A percentile compares a stretch with the other conserved stretches of the same genome.
These are phyloP conservation scores for Chaenodraco wilsoni DNA, from an alignment of 2,797 vertebrate genomes.

Conservation along the genomic window DNA sequence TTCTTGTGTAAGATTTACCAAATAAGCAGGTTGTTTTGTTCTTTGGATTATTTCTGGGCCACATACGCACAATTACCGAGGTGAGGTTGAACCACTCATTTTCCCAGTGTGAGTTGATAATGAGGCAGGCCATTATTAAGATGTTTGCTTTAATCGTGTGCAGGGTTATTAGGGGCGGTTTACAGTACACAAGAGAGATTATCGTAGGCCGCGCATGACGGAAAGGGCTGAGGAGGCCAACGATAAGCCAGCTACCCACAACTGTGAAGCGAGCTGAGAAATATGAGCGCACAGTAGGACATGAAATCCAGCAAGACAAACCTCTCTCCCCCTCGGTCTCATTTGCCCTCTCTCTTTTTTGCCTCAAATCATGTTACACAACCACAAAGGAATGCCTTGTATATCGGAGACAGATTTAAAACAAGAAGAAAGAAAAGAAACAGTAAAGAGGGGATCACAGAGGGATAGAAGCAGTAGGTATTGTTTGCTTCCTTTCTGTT, in stretches of 20 bases:
- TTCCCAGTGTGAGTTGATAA: constrained; percentile 68
- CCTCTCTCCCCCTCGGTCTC: constrained; percentile 34
- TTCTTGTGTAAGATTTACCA: neutral
- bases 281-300: constrained; percentile 65
- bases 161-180: constrained; percentile 73
- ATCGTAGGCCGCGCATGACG: constrained; percentile 68
- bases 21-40: constrained; percentile 24
- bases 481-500: constrained; percentile 46
- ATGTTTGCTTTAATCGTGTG: constrained; percentile 76
- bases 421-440: constrained; percentile 45
- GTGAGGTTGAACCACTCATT: constrained; percentile 40
- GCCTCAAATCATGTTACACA: constrained; percentile 71
- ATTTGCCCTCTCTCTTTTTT: constrained; percentile 27
- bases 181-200: constrained; percentile 77
- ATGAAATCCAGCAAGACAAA: constrained; percentile 55
- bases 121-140: constrained; percentile 70
- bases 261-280: constrained; percentile 62
- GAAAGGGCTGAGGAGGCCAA: constrained; percentile 58
- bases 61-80: constrained; percentile 33
- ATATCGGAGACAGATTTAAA: constrained; percentile 65
- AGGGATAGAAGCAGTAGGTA: constrained; percentile 51
- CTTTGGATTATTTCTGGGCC: constrained; percentile 33
- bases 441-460: constrained; percentile 34
- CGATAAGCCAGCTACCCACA: constrained; percentile 66
- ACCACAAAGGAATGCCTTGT: constrained; percentile 72